Evolutionary conservation across 2,888 invertebrate genomes (phyloP).

Genomic region (Oscheius sp.): DNA sequence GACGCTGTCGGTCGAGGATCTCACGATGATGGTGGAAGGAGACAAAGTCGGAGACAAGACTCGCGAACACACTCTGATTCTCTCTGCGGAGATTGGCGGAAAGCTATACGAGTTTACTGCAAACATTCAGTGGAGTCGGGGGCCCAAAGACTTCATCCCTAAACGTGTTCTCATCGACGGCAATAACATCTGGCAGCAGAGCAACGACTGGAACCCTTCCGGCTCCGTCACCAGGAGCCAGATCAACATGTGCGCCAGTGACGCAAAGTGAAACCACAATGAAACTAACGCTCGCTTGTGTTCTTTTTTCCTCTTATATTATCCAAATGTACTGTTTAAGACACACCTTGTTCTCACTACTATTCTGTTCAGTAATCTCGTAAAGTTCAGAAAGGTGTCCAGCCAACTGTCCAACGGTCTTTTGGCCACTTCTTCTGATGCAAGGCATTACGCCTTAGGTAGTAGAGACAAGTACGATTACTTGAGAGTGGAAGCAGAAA

Average conservation of each 20-base stretch:
- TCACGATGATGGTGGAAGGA: slow-evolving; percentile 8
- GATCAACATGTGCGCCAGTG: slow-evolving; percentile 12
- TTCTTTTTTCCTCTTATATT: no score
- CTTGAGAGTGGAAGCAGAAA: no score
- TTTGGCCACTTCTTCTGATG: slow-evolving; percentile 75
- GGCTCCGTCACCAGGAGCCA: slow-evolving; percentile 14
- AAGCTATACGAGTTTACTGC: slow-evolving; percentile 14
- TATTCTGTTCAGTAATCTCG: no score
- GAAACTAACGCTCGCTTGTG: no score
- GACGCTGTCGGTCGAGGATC: neutral
- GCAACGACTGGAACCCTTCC: slow-evolving; percentile 26
- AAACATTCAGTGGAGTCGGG: neutral
- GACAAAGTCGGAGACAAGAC: neutral
- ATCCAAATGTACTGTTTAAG: no score
- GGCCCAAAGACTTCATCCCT: neutral
- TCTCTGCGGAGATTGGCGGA: slow-evolving; percentile 15
- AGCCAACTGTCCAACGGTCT: slow-evolving; percentile 66
- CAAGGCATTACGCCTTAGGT: no score
- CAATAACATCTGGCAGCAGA: slow-evolving; percentile 20
- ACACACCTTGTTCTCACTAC: no score
- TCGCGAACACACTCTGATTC: neutral
- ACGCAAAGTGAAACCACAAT: neutral
- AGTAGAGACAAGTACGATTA: no score
- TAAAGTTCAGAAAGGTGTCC: neutral
- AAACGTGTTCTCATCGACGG: slow-evolving; percentile 11